Conservation (phyloP, 2,797 vertebrate genomes). For the Martes flavigula region DNA sequence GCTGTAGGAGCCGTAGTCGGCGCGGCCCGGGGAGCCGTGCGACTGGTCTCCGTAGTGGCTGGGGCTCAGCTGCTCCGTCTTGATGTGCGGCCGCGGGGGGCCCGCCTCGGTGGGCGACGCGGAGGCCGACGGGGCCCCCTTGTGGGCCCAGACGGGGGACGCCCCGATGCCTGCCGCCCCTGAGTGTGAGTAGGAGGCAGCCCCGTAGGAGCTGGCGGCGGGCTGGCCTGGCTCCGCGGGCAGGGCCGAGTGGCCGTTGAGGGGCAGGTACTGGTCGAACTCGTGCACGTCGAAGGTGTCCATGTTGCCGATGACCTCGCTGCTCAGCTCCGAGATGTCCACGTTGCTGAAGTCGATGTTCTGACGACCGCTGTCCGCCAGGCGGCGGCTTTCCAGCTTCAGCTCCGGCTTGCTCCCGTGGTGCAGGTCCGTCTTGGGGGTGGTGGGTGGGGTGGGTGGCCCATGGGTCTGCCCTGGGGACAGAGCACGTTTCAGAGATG, state of each 20-base stretch:
- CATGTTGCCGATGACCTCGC: constrained; percentile 98
- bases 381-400: constrained; percentile 94
- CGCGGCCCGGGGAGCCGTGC: constrained; percentile 90
- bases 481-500: constrained; percentile 44
- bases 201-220: constrained; percentile 72
- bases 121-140: constrained; percentile 84
- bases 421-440: constrained; percentile 95
- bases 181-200: constrained; percentile 86
- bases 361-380: constrained; percentile 92
- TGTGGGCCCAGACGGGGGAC: constrained; percentile 91
- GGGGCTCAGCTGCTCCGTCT: constrained; percentile 97
- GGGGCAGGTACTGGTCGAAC: constrained; percentile 98
- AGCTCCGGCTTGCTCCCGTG: constrained; percentile 92
- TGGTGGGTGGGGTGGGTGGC: constrained; percentile 96
- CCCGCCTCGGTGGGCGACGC: constrained; percentile 84
- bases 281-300: constrained; percentile 98
- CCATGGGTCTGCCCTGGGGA: constrained; percentile 93
- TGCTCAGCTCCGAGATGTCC: constrained; percentile 99
- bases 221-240: constrained; percentile 88
- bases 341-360: constrained; percentile 99
- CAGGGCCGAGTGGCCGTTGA: constrained; percentile 90
- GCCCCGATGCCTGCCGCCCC: constrained; percentile 83
- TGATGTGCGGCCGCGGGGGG: constrained; percentile 93
- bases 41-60: constrained; percentile 94
- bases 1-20: constrained; percentile 91